Evolutionary conservation across 2,888 invertebrate genomes (phyloP), one percentile per base, ranked within the genome.

Genomic region (Ligdia adustata): DNA sequence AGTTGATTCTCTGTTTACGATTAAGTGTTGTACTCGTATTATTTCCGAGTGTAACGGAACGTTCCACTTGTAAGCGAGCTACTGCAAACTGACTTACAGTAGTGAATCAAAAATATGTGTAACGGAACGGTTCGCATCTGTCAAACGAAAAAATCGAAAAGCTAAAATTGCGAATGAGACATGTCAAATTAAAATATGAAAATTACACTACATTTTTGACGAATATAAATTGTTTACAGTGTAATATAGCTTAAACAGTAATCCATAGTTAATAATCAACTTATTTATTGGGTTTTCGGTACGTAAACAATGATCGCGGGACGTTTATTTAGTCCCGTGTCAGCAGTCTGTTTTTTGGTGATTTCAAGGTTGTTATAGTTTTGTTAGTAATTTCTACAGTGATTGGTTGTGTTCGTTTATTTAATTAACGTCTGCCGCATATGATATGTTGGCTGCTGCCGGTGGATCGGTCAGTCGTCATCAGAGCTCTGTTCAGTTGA

Each of bases 281-380:
- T 53, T 54, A 41, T n/a, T 57, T 42, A 38, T 52, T 58, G 54
- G 49, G 15, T 60, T 66, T 33, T 72, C 57, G 78, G 80, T 81
- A 81, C 67, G 82, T 82, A 82, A 62, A 48, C 56, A 55, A 56
- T 59, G 55, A 43, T 62, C 52, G 33, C 46, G 52, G 53, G 55
- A 55, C 51, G 46, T 59, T 61, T 64, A 62, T 64, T 44, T 66
- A 69, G 61, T 62, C 62, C 59, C 65, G 60, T 16, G 43, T 61
- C 62, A 62, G 64, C 74, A 70, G 66, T 68, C 62, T 59, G 60
- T 64, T 69, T 77, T 79, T 82, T 71, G 73, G 67, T 59, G 67
- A 66, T 70, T 64, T 79, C 87, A 89, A 88, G 86, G 89, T 83
- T 86, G 75, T 70, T 75, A 72, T 73, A 67, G 64, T 69, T 65